Conservation (phyloP, 1,140 invertebrate species). For the Panagrolaimus sp. region DNA sequence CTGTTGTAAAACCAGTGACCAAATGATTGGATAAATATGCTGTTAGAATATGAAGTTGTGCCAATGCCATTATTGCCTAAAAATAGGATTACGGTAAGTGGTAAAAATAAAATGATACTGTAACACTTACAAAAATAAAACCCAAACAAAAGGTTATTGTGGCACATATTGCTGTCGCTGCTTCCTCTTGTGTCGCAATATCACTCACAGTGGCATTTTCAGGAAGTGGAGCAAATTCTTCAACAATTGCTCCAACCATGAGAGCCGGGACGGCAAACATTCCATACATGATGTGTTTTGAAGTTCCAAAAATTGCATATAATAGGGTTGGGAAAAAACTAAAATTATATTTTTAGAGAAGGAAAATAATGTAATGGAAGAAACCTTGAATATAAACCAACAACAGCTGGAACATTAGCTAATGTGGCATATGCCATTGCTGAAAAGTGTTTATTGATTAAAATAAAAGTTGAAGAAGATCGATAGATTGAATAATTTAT, state of each 20-base stretch:
- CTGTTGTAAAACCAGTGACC: constrained; percentile 29
- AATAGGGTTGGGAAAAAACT: background rate
- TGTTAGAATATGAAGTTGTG: constrained; percentile 29
- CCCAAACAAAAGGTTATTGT: constrained; percentile 10
- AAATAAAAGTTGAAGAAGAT: too few relatives aligned
- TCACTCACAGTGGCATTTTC: background rate
- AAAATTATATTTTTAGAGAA: too few relatives aligned
- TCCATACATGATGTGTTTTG: constrained; percentile 4
- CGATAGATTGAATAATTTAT: too few relatives aligned
- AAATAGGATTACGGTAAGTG: background rate
- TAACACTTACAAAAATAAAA: constrained; percentile 13
- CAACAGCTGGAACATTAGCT: constrained; percentile 7
- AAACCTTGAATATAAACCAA: background rate
- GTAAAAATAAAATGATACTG: background rate
- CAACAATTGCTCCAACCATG: background rate
- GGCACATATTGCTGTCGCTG: background rate
- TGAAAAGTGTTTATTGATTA: background rate
- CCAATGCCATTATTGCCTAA: constrained; percentile 25
- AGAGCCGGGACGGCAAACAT: background rate
- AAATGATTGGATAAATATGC: constrained; percentile 30
- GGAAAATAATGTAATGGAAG: background rate
- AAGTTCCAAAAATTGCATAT: constrained; percentile 1
- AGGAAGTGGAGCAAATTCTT: background rate
- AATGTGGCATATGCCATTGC: constrained; percentile 17
- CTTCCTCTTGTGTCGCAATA: background rate